phyloP scores from a whole-genome alignment of 2,797 vertebrate species.

The Ctenopoma multispine region DNA sequence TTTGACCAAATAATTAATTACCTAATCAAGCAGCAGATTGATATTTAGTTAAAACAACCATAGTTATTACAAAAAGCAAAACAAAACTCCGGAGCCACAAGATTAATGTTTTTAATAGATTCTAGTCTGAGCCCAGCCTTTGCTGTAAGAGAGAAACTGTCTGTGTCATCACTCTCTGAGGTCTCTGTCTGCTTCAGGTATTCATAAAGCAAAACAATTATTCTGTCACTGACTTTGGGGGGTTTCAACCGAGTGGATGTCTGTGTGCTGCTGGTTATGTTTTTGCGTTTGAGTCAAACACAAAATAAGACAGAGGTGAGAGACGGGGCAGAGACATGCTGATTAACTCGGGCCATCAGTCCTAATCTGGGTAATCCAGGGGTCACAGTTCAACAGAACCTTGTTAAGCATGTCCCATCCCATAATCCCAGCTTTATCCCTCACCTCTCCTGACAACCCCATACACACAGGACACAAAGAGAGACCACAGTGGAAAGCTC shows the following conservation, averaged over 20 bases:
- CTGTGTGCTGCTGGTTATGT: not conserved
- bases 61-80: not conserved
- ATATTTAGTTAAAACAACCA: not conserved
- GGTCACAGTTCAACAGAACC: constrained; percentile 47
- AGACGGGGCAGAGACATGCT: constrained; percentile 34
- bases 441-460: constrained; percentile 1
- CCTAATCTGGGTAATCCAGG: constrained; percentile 69
- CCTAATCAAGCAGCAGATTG: not conserved
- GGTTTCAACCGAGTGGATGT: not conserved
- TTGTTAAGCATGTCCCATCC: constrained; percentile 50
- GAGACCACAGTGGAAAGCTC: not conserved
- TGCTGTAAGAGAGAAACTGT: no score
- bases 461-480: constrained; percentile 1
- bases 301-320: constrained; percentile 12
- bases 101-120: no score
- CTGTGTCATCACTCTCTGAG: not conserved
- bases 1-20: no score
- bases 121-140: no score
- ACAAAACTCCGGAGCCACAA: no score
- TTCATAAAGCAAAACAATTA: not conserved
- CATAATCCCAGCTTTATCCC: constrained; percentile 58
- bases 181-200: not conserved
- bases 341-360: constrained; percentile 41
- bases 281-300: not conserved
- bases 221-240: not conserved